phyloP scores from a whole-genome alignment of 2,888 invertebrate genomes.

The Ophonus ardosiacus region DNA sequence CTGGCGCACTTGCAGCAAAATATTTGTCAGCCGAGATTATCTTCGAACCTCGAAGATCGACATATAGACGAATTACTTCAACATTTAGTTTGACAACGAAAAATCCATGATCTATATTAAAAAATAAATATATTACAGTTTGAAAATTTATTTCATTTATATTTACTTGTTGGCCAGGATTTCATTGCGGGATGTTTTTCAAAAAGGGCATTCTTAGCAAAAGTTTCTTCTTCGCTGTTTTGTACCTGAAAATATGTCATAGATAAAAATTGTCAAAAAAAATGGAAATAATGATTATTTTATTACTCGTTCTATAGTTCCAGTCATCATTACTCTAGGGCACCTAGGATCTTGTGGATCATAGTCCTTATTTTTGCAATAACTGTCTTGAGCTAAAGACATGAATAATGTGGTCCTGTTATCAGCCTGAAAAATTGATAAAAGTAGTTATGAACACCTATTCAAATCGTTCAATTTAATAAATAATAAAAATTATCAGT shows the following conservation, averaged over 20 bases:
- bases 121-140: neutral
- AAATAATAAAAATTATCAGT: neutral
- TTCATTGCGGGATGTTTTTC: conserved; percentile 85
- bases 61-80: conserved; percentile 84
- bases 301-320: conserved; percentile 81
- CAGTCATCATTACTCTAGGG: conserved; percentile 84
- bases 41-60: conserved; percentile 89
- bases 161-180: conserved; percentile 81
- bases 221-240: conserved; percentile 78
- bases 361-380: conserved; percentile 80
- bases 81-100: conserved; percentile 88
- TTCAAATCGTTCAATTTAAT: conserved; percentile 77
- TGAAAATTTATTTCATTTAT: neutral
- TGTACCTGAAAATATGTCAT: conserved; percentile 75
- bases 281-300: neutral
- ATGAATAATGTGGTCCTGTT: conserved; percentile 82
- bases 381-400: conserved; percentile 83
- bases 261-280: conserved; percentile 26
- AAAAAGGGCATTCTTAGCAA: conserved; percentile 83
- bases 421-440: conserved; percentile 78
- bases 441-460: conserved; percentile 71
- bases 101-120: conserved; percentile 83
- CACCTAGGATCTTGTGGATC: conserved; percentile 89
- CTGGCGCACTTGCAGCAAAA: conserved; percentile 73
- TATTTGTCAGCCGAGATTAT: conserved; percentile 82